A percentile compares a stretch with the other conserved stretches of the same genome.
Conservation (phyloP, 2,888 invertebrate genomes). For the Pteria penguin region DNA sequence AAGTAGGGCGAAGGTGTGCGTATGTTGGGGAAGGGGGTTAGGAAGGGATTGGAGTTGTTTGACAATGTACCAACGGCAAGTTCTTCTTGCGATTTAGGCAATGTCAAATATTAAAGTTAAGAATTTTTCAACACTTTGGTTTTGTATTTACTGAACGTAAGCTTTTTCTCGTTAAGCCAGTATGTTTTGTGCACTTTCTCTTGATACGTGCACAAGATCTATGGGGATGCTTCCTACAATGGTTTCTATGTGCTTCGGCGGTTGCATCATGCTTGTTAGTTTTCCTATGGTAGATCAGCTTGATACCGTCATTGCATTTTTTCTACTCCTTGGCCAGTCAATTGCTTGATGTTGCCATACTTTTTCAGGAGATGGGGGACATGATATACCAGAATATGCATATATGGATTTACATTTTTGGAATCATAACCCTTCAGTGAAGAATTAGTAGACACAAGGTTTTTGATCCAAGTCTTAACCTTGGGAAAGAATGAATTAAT, state of each 20-base stretch:
- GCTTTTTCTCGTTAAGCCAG: neutral
- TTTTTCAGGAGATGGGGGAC: neutral
- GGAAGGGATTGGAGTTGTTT: no score
- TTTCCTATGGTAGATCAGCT: constrained; percentile 25
- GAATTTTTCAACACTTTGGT: neutral
- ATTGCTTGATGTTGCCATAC: neutral
- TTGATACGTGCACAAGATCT: neutral
- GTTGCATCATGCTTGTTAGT: constrained; percentile 15
- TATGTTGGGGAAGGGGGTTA: no score
- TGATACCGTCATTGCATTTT: constrained; percentile 15
- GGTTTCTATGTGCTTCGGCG: constrained; percentile 1
- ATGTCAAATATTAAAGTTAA: no score
- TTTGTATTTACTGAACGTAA: neutral
- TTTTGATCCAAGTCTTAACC: neutral
- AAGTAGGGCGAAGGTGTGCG: no score
- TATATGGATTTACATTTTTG: constrained; percentile 17
- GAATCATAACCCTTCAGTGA: neutral
- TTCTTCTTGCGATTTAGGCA: no score
- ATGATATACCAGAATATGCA: constrained; percentile 22
- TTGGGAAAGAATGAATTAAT: neutral
- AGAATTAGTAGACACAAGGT: neutral
- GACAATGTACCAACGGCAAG: no score
- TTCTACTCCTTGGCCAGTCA: constrained; percentile 13
- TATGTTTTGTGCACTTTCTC: constrained; percentile 9
- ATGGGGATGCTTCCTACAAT: neutral